Conservation (phyloP, 2,888 invertebrate species). For the Sinopyrophorus schimmeli region DNA sequence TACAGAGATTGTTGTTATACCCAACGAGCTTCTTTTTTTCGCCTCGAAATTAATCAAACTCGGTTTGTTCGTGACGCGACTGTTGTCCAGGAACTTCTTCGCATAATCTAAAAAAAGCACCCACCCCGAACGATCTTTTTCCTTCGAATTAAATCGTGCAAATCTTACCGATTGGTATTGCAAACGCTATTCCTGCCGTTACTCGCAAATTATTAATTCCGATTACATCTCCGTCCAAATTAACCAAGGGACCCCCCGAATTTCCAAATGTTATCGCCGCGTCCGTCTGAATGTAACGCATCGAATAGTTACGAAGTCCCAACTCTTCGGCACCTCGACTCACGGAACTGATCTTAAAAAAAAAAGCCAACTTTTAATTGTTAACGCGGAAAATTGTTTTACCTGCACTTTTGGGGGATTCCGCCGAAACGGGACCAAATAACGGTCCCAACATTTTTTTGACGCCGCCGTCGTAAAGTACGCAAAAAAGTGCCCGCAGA, state of each 20-base stretch:
- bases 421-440: too few species aligned
- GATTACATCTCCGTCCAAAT: slow-evolving; percentile 91
- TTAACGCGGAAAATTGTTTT: too few species aligned
- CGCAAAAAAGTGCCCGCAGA: too few species aligned
- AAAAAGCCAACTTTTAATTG: background rate
- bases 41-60: slow-evolving; percentile 38
- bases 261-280: slow-evolving; percentile 95
- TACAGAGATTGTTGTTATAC: slow-evolving; percentile 71
- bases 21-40: slow-evolving; percentile 66
- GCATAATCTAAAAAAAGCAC: slow-evolving; percentile 63
- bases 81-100: slow-evolving; percentile 70
- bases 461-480: too few species aligned
- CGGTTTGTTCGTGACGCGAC: slow-evolving; percentile 8
- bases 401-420: too few species aligned
- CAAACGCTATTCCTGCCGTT: slow-evolving; percentile 91
- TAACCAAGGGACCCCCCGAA: slow-evolving; percentile 92
- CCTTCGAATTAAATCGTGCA: too few species aligned
- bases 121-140: too few species aligned
- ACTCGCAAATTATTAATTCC: slow-evolving; percentile 93
- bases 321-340: slow-evolving; percentile 72
- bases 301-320: slow-evolving; percentile 62
- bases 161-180: slow-evolving; percentile 73
- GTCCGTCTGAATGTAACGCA: slow-evolving; percentile 92
- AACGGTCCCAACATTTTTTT: too few species aligned
- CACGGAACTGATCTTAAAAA: slow-evolving; percentile 53